These are phyloP conservation scores for Spilogale gracilis DNA, from an alignment of 2,113 vertebrate genomes.

Conservation along the genomic window DNA sequence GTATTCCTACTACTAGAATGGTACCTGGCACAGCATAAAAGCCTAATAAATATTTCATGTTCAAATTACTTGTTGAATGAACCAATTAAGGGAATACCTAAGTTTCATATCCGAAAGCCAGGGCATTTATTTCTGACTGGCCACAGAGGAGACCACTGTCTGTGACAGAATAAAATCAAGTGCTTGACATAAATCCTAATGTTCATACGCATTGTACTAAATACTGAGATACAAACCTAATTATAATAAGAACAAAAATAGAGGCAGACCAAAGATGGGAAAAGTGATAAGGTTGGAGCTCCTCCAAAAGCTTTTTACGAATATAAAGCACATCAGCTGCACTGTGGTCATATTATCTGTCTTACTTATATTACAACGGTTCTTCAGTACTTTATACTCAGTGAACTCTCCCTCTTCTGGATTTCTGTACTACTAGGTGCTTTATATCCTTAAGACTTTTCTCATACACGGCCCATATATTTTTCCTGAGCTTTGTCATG, in stretches of 20 bases:
- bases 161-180: neutral
- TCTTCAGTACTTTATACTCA: neutral
- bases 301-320: neutral
- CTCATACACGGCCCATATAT: neutral
- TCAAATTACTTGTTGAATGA: neutral
- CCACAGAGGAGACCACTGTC: neutral
- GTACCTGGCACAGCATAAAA: neutral
- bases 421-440: neutral
- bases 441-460: neutral
- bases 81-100: neutral
- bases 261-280: neutral
- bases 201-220: neutral
- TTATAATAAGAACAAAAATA: neutral
- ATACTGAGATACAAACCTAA: neutral
- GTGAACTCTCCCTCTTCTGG: neutral
- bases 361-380: neutral
- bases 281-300: neutral
- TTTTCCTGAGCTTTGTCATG: neutral
- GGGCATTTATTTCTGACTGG: neutral
- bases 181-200: neutral
- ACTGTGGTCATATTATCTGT: neutral
- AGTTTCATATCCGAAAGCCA: neutral
- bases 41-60: neutral
- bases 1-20: neutral
- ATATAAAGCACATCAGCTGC: neutral